Conservation (phyloP, 1,140 invertebrate genomes). For the Diplogasteroides magnus region DNA sequence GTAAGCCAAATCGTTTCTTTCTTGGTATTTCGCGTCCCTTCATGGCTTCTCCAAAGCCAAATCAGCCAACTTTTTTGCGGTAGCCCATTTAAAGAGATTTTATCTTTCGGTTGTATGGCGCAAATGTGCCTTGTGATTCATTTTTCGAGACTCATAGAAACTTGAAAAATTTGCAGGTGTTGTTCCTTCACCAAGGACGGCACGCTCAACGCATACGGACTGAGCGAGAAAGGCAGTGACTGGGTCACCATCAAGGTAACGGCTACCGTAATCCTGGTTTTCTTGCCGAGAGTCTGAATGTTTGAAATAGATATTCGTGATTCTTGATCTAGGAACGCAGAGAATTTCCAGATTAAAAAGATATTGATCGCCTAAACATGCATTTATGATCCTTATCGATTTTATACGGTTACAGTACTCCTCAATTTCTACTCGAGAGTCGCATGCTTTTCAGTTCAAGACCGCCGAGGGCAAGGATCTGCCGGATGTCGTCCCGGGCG, state of each 20-base stretch:
- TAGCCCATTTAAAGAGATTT: no score
- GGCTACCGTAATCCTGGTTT: neutral
- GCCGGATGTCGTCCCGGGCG: conserved; percentile 77
- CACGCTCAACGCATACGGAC: conserved; percentile 77
- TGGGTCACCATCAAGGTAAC: conserved; percentile 77
- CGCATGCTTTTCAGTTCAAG: conserved; percentile 61
- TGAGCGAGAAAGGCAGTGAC: conserved; percentile 82
- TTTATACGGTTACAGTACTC: no score
- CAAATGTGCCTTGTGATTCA: neutral
- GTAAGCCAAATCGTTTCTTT: neutral
- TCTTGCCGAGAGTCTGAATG: no score
- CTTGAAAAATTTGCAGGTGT: conserved; percentile 53
- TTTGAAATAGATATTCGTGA: no score
- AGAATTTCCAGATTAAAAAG: no score
- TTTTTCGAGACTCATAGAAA: neutral
- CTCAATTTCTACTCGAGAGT: no score
- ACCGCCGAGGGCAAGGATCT: conserved; percentile 69
- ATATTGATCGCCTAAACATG: no score
- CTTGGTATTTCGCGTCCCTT: no score
- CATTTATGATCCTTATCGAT: no score
- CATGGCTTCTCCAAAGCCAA: no score
- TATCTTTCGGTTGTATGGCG: neutral
- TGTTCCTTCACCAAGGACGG: conserved; percentile 85
- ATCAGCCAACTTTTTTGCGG: no score
- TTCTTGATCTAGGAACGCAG: no score